Evolutionary conservation across 2,888 invertebrate genomes (phyloP).

Genomic region (Azorinus chamasolen): DNA sequence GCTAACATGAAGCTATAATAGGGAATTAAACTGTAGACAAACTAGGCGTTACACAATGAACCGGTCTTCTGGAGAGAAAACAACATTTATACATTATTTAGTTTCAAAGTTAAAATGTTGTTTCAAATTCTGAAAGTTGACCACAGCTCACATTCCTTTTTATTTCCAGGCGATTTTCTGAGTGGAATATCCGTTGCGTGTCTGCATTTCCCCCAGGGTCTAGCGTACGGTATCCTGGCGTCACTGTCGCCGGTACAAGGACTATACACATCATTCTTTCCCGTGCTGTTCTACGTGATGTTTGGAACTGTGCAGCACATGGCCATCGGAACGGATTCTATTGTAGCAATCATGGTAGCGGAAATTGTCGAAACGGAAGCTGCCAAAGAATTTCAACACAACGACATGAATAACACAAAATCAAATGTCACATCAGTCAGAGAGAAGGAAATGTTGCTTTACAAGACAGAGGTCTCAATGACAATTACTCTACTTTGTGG

Average conservation of each 20-base stretch:
- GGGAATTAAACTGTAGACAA: too few species aligned
- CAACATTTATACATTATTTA: too few species aligned
- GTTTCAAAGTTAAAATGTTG: too few species aligned
- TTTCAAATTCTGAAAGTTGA: too few species aligned
- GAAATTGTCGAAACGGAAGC: constrained; percentile 66
- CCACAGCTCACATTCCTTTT: too few species aligned
- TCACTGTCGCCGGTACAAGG: constrained; percentile 76
- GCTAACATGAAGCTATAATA: too few species aligned
- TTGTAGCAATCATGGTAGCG: constrained; percentile 79
- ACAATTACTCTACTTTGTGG: constrained; percentile 71
- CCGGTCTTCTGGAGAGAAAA: too few species aligned
- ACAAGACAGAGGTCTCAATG: constrained; percentile 69
- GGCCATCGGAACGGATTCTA: constrained; percentile 79
- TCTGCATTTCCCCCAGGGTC: constrained; percentile 82
- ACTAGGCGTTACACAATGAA: too few species aligned
- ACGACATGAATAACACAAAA: neutral
- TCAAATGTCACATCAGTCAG: constrained; percentile 9
- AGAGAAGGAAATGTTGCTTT: constrained; percentile 40
- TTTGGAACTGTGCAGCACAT: constrained; percentile 78
- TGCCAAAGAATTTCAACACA: constrained; percentile 3
- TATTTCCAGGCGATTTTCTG: constrained; percentile 70
- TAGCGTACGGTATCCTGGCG: constrained; percentile 79
- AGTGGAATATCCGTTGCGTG: constrained; percentile 80
- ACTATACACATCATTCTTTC: constrained; percentile 79
- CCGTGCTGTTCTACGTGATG: constrained; percentile 75